Evolutionary conservation across 2,888 invertebrate genomes (phyloP).

Genomic region (Lycocerus yunnanus): DNA sequence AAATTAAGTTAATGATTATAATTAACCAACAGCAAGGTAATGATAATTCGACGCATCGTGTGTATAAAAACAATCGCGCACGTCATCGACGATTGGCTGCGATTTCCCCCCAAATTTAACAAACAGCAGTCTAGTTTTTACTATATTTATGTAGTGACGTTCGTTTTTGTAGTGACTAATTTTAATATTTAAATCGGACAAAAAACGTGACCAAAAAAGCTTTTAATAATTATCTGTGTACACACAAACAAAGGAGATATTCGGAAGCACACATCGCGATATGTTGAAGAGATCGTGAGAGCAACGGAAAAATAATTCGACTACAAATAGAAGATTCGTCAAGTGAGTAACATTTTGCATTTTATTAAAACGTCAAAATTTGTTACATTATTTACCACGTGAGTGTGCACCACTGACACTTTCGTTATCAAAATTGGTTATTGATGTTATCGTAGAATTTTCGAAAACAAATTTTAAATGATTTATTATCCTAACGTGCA

Average conservation of each 20-base stretch:
- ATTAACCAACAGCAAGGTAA: background rate
- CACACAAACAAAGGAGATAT: slow-evolving; percentile 8
- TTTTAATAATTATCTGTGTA: slow-evolving; percentile 14
- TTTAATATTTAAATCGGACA: slow-evolving; percentile 28
- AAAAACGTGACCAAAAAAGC: slow-evolving; percentile 29
- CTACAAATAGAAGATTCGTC: background rate
- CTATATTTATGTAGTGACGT: slow-evolving; percentile 35
- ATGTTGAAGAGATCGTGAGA: background rate
- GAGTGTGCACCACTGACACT: background rate
- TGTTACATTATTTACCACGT: background rate
- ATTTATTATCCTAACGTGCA: background rate
- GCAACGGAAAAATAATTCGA: background rate
- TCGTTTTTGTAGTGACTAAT: slow-evolving; percentile 37
- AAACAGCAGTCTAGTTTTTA: slow-evolving; percentile 11
- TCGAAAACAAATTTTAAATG: background rate
- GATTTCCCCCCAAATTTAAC: slow-evolving; percentile 31
- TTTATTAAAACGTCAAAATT: background rate
- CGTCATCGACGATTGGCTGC: slow-evolving; percentile 3
- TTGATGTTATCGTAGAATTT: background rate
- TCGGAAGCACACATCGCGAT: background rate
- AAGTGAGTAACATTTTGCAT: background rate
- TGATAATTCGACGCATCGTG: background rate
- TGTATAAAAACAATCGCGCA: background rate
- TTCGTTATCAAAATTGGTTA: background rate
- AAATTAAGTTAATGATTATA: background rate